Evolutionary conservation across 2,797 vertebrate genomes (phyloP).

Genomic region (Megalops cyprinoides): DNA sequence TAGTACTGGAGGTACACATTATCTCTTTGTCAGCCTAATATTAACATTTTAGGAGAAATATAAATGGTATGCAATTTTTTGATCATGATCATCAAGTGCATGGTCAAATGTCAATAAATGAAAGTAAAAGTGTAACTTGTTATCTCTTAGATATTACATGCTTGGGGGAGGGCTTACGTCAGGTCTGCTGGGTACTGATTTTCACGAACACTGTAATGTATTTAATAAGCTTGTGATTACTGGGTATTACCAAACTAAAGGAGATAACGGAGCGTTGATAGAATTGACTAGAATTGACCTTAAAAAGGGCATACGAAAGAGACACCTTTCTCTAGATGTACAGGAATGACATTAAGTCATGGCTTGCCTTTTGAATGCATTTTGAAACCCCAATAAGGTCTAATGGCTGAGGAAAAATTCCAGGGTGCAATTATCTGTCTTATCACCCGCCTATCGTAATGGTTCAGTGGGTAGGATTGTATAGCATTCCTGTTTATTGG

Average conservation of each 20-base stretch:
- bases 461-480: not conserved
- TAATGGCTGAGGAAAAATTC: not conserved
- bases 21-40: not conserved
- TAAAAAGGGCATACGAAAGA: too few species aligned
- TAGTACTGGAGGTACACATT: too few species aligned
- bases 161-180: not conserved
- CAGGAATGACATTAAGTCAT: not conserved
- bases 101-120: not conserved
- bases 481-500: not conserved
- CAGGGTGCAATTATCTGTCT: constrained; percentile 10
- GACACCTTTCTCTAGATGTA: not conserved
- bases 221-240: not conserved
- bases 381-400: not conserved
- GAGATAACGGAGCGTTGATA: not conserved
- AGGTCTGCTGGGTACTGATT: not conserved
- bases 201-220: not conserved
- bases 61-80: not conserved
- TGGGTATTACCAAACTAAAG: not conserved
- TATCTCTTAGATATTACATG: not conserved
- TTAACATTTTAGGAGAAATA: not conserved
- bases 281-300: not conserved
- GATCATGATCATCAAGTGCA: not conserved
- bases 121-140: not conserved
- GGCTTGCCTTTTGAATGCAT: constrained; percentile 15
- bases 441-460: constrained; percentile 12